Conservation (phyloP, 2,888 invertebrate genomes). For the Sphinx pinastri region DNA sequence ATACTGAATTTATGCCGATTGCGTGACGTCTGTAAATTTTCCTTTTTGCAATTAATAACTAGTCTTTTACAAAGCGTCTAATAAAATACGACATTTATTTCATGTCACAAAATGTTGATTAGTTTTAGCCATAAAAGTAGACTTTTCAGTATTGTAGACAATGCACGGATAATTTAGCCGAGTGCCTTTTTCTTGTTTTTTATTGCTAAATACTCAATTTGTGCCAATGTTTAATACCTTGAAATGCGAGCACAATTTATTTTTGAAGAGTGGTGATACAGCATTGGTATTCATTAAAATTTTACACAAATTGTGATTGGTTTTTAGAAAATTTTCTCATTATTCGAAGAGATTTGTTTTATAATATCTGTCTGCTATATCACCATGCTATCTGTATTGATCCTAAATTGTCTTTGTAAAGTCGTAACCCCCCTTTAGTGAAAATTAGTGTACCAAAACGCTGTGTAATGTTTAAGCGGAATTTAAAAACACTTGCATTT, state of each 20-base stretch:
- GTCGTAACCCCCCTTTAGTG: slow-evolving; percentile 35
- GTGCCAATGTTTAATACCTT: slow-evolving; percentile 65
- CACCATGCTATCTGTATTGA: neutral
- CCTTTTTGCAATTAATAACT: neutral
- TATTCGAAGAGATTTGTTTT: no score
- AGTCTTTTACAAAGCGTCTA: neutral
- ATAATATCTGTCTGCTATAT: neutral
- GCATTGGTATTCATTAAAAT: neutral
- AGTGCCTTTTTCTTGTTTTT: slow-evolving; percentile 54
- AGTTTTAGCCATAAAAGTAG: neutral
- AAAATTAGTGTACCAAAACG: slow-evolving; percentile 19
- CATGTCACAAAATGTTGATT: slow-evolving; percentile 29
- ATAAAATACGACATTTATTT: slow-evolving; percentile 9
- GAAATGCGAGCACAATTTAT: slow-evolving; percentile 48
- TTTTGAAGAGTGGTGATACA: slow-evolving; percentile 6
- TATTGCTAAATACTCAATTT: slow-evolving; percentile 67
- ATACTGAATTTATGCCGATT: neutral
- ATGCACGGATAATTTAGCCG: slow-evolving; percentile 26
- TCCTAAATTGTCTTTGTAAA: slow-evolving; percentile 1
- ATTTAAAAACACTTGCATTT: slow-evolving; percentile 16
- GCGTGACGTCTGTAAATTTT: neutral
- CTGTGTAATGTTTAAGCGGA: neutral
- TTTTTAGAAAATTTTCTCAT: no score
- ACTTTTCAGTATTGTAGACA: slow-evolving; percentile 30
- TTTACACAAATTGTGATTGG: no score